A percentile compares a stretch with the other conserved stretches of the same genome.
These are phyloP conservation scores for Macquaria ambigua DNA, from an alignment of 2,113 vertebrate species.

Conservation along the genomic window DNA sequence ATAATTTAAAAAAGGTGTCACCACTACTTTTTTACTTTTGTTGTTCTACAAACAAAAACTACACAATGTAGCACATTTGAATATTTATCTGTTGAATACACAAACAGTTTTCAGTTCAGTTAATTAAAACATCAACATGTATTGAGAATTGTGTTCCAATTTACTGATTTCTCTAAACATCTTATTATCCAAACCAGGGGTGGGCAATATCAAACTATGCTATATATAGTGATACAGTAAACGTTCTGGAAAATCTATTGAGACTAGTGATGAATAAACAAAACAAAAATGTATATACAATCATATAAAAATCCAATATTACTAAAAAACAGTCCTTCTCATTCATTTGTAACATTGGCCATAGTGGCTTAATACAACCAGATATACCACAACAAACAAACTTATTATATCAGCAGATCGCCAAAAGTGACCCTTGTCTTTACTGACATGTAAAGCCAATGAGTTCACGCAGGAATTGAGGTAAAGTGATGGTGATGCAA, in stretches of 20 bases:
- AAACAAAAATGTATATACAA: background rate
- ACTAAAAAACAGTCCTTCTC: background rate
- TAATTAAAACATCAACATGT: background rate
- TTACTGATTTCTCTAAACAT: background rate
- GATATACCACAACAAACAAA: background rate
- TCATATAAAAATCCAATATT: background rate
- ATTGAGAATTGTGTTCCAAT: background rate
- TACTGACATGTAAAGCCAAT: no score
- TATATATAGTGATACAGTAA: no score
- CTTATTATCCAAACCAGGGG: no score
- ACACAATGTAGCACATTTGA: background rate
- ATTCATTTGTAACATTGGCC: background rate
- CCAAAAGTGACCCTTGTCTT: no score
- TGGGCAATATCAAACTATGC: no score
- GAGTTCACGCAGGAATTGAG: no score
- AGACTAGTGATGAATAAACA: no score
- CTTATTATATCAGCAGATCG: background rate
- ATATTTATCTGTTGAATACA: background rate
- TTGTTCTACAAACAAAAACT: background rate
- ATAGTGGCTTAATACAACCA: background rate
- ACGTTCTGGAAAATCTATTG: no score
- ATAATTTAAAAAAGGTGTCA: background rate
- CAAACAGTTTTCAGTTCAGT: background rate
- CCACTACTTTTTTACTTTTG: background rate
- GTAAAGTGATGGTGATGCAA: no score